phyloP scores from a whole-genome alignment of 2,888 invertebrate genomes.

The Lycaena phlaeas region DNA sequence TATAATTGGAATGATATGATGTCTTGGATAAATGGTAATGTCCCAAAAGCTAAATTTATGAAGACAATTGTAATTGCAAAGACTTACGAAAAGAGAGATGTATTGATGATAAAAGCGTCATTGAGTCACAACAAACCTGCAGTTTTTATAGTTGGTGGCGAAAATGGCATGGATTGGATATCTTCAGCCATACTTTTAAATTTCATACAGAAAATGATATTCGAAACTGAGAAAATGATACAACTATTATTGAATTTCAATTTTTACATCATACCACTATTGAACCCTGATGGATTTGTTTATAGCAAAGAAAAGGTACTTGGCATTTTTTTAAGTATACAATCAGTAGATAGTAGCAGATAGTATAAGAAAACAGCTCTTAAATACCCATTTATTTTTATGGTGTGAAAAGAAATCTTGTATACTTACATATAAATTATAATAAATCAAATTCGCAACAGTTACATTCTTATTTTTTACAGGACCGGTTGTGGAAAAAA shows the following conservation, averaged over 20 bases:
- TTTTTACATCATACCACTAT: conserved; percentile 47
- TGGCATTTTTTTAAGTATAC: conserved; percentile 6
- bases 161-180: conserved; percentile 50
- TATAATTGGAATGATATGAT: conserved; percentile 29
- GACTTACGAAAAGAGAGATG: conserved; percentile 40
- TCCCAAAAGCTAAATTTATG: conserved; percentile 24
- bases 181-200: conserved; percentile 42
- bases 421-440: too few species aligned
- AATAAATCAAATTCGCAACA: too few species aligned
- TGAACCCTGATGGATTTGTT: conserved; percentile 60
- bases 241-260: conserved; percentile 31
- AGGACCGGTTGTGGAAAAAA: conserved; percentile 48
- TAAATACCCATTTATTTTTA: too few species aligned
- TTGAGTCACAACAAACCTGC: conserved; percentile 22
- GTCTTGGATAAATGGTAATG: conserved; percentile 29
- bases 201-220: conserved; percentile 31
- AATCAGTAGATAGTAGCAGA: too few species aligned
- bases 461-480: conserved; percentile 20
- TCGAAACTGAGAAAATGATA: conserved; percentile 20
- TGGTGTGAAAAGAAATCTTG: not conserved
- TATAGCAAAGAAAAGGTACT: conserved; percentile 38
- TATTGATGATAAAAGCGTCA: conserved; percentile 40
- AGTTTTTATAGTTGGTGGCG: conserved; percentile 51
- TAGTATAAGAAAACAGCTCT: too few species aligned
- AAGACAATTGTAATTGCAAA: conserved; percentile 34